These are phyloP conservation scores for Artibeus lituratus DNA, from an alignment of 2,797 vertebrate species.

Conservation along the genomic window DNA sequence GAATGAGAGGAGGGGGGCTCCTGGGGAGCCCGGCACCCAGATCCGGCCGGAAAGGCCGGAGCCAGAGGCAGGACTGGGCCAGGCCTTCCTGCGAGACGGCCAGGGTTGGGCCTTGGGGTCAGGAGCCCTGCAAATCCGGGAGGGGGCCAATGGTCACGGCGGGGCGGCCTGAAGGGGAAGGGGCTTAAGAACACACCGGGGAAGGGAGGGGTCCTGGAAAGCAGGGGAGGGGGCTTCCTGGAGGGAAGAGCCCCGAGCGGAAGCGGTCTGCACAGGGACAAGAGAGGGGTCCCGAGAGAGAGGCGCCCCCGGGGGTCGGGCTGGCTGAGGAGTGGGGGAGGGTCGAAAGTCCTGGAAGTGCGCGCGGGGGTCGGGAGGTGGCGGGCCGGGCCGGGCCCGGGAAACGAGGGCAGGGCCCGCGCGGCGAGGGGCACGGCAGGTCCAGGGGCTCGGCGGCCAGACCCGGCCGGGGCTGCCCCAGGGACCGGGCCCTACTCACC, in stretches of 20 bases:
- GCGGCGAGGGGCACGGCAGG: background rate
- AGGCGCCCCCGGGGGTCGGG: slow-evolving; percentile 47
- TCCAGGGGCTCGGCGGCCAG: background rate
- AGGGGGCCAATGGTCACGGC: background rate
- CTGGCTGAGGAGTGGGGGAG: background rate
- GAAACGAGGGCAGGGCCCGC: background rate
- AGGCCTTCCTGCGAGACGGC: slow-evolving; percentile 12
- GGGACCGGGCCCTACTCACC: slow-evolving; percentile 83
- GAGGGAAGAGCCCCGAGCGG: slow-evolving; percentile 26
- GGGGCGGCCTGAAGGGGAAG: background rate
- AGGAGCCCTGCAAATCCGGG: background rate
- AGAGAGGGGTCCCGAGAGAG: slow-evolving; percentile 53
- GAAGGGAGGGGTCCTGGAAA: slow-evolving; percentile 34
- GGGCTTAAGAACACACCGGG: background rate
- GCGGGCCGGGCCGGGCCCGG: background rate
- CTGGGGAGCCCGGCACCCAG: background rate
- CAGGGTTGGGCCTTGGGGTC: slow-evolving; percentile 46
- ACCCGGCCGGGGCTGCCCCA: background rate
- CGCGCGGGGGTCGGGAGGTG: background rate
- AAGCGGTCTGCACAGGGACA: slow-evolving; percentile 27
- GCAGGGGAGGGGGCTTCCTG: slow-evolving; percentile 60
- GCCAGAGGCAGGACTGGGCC: background rate
- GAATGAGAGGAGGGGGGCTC: background rate
- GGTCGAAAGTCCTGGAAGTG: slow-evolving; percentile 27
- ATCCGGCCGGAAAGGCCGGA: background rate